Evolutionary conservation across 2,888 invertebrate genomes (phyloP), one percentile per base, ranked within the genome.

Genomic region (Pandemis heparana): DNA sequence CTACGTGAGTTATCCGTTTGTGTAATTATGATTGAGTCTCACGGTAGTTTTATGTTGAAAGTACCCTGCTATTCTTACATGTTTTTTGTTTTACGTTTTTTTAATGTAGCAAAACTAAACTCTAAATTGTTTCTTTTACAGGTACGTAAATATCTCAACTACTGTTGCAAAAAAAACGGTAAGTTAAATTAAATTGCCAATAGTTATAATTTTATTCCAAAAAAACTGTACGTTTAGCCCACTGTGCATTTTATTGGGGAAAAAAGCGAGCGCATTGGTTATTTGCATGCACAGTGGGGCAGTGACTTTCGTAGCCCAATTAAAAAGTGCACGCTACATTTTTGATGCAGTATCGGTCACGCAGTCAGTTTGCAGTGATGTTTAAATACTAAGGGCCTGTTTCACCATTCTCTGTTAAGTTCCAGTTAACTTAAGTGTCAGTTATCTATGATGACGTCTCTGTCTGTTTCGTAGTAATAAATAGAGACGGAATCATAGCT

Each of bases 221-320:
- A 56, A 56, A 18, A 23, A 62, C 5, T 12, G 6, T 14, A 12
- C 12, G 18, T 18, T 62, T 43, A 43, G n/a, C 48, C 48, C 32
- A 23, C 46, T 64, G n/a, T 46, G 32, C 23, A 32, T n/a, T 46
- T 48, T 9, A 8, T 18, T 9, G 10, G 5, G 5, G 16, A 18
- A 67, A 67, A 67, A 67, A 56, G 56, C 56, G 48, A n/a, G 18
- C 39, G 61, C 48, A 32, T 64, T 69, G 63, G 73, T 71, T 66
- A 77, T 77, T 75, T 71, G 68, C 76, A 76, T 75, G 74, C 65
- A 68, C 63, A 18, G 53, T 53, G 18, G 53, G 53, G 39, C 73
- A 64, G 70, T 51, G 41, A 70, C 66, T 71, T 75, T 75, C 74
- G 51, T 18, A 39, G 71, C 63, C 71, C 70, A 77, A 78, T 77